Conservation (phyloP, 2,797 vertebrate genomes). For the Glyptemys insculpta region DNA sequence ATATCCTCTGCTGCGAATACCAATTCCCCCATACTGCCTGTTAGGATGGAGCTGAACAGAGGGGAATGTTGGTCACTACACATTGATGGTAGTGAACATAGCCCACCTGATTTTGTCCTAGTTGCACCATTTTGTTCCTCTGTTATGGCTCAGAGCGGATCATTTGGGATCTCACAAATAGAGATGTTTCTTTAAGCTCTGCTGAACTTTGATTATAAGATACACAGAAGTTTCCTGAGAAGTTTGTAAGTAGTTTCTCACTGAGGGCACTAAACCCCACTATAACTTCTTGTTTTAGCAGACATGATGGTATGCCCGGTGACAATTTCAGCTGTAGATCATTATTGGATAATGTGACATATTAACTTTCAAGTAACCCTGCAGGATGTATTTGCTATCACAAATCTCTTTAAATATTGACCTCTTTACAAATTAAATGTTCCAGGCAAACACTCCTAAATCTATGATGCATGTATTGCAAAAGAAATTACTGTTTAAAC, state of each 20-base stretch:
- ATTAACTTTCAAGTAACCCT: constrained; percentile 65
- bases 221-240: neutral
- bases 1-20: neutral
- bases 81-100: neutral
- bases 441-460: constrained; percentile 63
- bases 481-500: constrained; percentile 79
- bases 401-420: constrained; percentile 73
- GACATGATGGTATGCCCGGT: constrained; percentile 12
- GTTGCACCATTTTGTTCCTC: neutral
- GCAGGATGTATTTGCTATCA: constrained; percentile 62
- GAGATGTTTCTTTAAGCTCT: constrained; percentile 12
- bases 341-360: constrained; percentile 47
- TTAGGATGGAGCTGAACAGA: neutral
- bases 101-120: constrained; percentile 1
- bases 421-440: constrained; percentile 74
- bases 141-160: neutral
- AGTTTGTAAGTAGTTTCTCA: constrained; percentile 15
- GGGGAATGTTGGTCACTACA: neutral
- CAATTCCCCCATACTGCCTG: neutral
- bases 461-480: constrained; percentile 65
- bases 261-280: neutral
- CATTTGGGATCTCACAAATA: constrained; percentile 27
- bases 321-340: constrained; percentile 28
- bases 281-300: constrained; percentile 8
- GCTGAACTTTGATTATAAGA: constrained; percentile 24